Percentiles rank a stretch among this genome's conserved stretches.
Evolutionary conservation across 1,140 invertebrate species (phyloP).

Genomic region (Caenorhabditis latens): DNA sequence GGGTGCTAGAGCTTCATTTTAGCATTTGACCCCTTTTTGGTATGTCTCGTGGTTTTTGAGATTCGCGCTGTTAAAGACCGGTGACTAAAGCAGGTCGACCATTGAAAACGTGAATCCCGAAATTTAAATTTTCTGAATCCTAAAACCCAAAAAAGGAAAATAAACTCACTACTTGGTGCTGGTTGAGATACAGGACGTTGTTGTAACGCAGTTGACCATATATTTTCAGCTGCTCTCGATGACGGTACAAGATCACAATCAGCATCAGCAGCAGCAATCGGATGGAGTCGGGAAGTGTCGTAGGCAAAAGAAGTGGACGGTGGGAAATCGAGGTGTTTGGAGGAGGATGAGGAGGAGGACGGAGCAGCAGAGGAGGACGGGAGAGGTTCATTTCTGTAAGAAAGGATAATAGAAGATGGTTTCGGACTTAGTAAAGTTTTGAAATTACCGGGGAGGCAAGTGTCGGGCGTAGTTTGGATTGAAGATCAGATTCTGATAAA

Average conservation of each 20-base stretch:
- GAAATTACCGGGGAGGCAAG: conserved; percentile 62
- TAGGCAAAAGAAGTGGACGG: conserved; percentile 26
- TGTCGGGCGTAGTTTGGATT: conserved; percentile 68
- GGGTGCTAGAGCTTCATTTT: too few species aligned
- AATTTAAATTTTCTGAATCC: neutral
- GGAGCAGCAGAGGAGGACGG: conserved; percentile 10
- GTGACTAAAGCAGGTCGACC: too few species aligned
- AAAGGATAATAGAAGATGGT: too few species aligned
- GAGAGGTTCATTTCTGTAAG: conserved; percentile 36
- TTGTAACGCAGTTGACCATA: conserved; percentile 58
- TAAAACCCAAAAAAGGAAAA: too few species aligned
- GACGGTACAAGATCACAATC: conserved; percentile 57
- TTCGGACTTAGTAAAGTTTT: too few species aligned
- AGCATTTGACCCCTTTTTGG: too few species aligned
- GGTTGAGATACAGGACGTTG: conserved; percentile 58
- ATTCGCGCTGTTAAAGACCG: too few species aligned
- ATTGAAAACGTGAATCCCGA: too few species aligned
- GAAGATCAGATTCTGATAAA: conserved; percentile 51
- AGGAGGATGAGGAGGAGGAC: neutral
- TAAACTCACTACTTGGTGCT: conserved; percentile 34
- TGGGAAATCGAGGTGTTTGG: conserved; percentile 55
- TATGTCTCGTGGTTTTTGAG: too few species aligned
- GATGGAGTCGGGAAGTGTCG: conserved; percentile 32
- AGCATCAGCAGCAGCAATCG: conserved; percentile 52
- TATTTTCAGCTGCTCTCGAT: conserved; percentile 43